Evolutionary conservation across 2,888 invertebrate species (phyloP), one percentile per base, ranked within the genome.

Genomic region (Pilophorus perplexus): DNA sequence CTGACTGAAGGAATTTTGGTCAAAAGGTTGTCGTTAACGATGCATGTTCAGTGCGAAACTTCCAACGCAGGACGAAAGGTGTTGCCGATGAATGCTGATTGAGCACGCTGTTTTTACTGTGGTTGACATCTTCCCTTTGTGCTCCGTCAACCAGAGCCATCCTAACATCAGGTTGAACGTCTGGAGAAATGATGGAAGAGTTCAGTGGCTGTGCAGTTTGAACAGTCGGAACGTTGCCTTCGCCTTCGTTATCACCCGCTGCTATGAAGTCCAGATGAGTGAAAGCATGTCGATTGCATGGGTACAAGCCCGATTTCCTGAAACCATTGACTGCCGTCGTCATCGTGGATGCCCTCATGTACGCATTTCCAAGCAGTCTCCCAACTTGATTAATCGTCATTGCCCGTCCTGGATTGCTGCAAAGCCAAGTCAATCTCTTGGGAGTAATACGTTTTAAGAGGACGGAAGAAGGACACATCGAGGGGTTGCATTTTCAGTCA

Each of bases 271-370:
- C 60, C 6, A 38, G 46, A 40, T 60, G 42, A 60, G 38, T 60
- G 64, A 73, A 73, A 67, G 69, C 70, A 69, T 72, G 70, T 70
- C 64, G 69, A 70, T 74, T 71, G 1, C 72, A 68, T 20, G 73
- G 74, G 6, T 44, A 72, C 12, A 74, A 60, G 10, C 74, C 75
- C 20, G 72, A 71, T 16, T 27, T 48, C 48, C 40, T 64, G 57
- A 74, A 74, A 4, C 72, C 72, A 44, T 71, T 72, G 10, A 66
- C 68, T 10, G 72, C 71, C 27, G 68, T 68, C 18, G 69, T 67
- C 4, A 52, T 67, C 22, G 72, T 72, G 57, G 71, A 72, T 5
- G 64, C 65, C 70, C 73, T 74, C 48, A 73, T 22, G 68, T 74
- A 75, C 22, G 71, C 71, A 55, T 67, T 68, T 60, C 71, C 71